Base-by-base conservation (phyloP, 2,797 vertebrate species). In the Siniperca scherzeri region DNA sequence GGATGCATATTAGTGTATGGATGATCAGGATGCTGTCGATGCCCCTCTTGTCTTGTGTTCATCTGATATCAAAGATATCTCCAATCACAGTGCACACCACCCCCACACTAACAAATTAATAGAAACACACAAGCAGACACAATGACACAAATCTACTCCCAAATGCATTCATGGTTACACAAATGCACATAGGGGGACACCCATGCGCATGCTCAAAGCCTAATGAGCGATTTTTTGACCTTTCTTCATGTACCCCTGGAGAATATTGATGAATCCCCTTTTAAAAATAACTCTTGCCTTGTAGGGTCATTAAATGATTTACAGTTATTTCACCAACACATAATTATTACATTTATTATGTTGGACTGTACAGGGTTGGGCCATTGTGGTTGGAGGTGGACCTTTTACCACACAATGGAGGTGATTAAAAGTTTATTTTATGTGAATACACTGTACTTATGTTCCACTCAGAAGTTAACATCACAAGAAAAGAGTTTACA, bases 221-320 rank as follows among this genome's bases (percentile, higher is more conserved):
- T 95, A 96, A 95, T 95, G 93, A 95, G 93, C 94, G 83, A 92
- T 92, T 92, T 91, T 93, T 88, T 93, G 94, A 95, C 94, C 95
- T 96, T 95, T 96, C 90, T 93, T 89, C 68, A 73, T 89, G 85
- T 89, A 93, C 94, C 94, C 91, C 94, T 88, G 85, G 94, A 95
- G 94, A 95, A 95, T 95, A 95, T 95, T 95, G 94, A 96, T 96
- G 93, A 95, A 95, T 95, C 91, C 91, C 85, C 87, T 87, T 95
- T 95, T 95, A 95, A 95, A 95, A 95, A 96, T 95, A 95, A 94
- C 94, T 94, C 93, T 91, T 76, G 90, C 87, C 90, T 93, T 93
- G 89, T 94, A 93, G 93, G 93, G 94, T 94, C 93, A 95, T 94
- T 95, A 92, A 94, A 94, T 96, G 94, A 95, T 96, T 95, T 94